Evolutionary conservation across 64 coral and sea anemone genomes (phyloP).

Genomic region (Astreopora myriophthalma): DNA sequence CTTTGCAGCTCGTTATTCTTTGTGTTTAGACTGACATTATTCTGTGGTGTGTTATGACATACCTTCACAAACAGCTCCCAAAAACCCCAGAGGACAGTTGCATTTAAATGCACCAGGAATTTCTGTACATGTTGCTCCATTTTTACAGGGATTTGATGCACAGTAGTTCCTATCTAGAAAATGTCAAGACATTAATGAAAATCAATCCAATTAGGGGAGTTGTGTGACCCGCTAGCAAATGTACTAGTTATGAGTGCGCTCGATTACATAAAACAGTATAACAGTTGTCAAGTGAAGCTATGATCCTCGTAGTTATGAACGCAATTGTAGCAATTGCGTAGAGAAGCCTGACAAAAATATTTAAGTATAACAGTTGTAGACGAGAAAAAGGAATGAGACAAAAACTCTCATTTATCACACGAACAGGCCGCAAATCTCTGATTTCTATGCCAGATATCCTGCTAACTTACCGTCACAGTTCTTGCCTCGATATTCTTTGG

Average conservation of each 20-base stretch:
- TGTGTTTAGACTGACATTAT: too few relatives aligned
- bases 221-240: neutral
- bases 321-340: too few relatives aligned
- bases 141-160: conserved; percentile 81
- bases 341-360: too few relatives aligned
- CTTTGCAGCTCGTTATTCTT: too few relatives aligned
- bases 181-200: neutral
- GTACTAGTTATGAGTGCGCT: too few relatives aligned
- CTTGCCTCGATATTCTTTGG: conserved; percentile 83
- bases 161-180: conserved; percentile 80
- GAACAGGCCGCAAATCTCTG: neutral
- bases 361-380: too few relatives aligned
- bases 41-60: neutral
- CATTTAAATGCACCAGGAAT: conserved; percentile 76
- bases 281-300: too few relatives aligned
- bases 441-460: neutral
- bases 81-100: conserved; percentile 80
- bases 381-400: too few relatives aligned
- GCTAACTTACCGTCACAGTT: conserved; percentile 88
- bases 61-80: conserved; percentile 93
- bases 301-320: too few relatives aligned
- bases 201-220: neutral
- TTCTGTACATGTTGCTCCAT: conserved; percentile 89
- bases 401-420: too few relatives aligned
- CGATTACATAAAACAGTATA: too few relatives aligned